A percentile compares a stretch with the other conserved stretches of the same genome.
These are phyloP conservation scores for Blera fallax DNA, from an alignment of 2,888 invertebrate species.

Conservation along the genomic window DNA sequence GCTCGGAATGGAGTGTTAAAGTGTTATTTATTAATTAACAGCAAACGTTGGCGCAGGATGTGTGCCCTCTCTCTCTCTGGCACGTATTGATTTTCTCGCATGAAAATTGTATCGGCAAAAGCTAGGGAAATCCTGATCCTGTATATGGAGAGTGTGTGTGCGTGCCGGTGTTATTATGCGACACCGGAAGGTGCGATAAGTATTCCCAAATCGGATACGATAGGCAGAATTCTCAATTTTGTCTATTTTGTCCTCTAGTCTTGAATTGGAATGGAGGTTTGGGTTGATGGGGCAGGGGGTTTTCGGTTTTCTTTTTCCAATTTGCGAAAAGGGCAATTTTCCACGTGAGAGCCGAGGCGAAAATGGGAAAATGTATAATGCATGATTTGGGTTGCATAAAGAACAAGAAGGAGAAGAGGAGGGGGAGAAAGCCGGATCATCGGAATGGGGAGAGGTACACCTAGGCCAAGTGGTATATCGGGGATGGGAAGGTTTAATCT, in stretches of 20 bases:
- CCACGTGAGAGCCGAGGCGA: constrained; percentile 42
- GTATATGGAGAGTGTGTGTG: not conserved
- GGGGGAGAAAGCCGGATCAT: not conserved
- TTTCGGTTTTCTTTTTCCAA: constrained; percentile 45
- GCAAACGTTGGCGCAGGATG: constrained; percentile 52
- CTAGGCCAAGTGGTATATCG: not conserved
- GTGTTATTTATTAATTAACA: constrained; percentile 68
- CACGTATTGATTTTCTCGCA: constrained; percentile 59
- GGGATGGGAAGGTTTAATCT: not conserved
- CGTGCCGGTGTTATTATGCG: constrained; percentile 28
- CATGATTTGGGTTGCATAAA: constrained; percentile 62
- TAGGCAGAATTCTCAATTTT: constrained; percentile 54
- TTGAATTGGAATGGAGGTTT: not conserved
- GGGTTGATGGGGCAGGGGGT: not conserved
- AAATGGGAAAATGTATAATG: constrained; percentile 69
- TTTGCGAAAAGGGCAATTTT: constrained; percentile 66
- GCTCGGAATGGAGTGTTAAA: constrained; percentile 38
- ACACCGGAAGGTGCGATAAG: constrained; percentile 60
- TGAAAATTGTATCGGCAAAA: constrained; percentile 50
- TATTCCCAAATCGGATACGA: constrained; percentile 62
- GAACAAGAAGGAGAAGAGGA: not conserved
- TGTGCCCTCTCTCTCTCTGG: constrained; percentile 10
- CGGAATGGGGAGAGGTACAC: not conserved
- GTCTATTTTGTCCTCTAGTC: constrained; percentile 35
- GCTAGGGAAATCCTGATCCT: not conserved